Base-by-base conservation (phyloP, 1,140 invertebrate genomes). In the Bombus confusus region DNA sequence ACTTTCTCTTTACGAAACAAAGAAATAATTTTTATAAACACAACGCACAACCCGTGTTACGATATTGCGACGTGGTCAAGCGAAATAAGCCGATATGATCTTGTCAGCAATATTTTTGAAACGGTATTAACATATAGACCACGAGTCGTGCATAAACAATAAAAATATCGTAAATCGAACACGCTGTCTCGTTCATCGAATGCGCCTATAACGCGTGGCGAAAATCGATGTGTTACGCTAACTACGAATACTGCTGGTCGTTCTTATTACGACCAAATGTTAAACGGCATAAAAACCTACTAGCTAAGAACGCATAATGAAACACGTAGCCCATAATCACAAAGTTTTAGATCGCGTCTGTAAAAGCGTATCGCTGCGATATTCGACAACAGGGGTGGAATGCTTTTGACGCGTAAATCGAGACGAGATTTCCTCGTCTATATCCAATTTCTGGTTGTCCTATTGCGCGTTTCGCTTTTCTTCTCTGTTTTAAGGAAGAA, bases 191-290 rank as follows among this genome's bases (percentile, higher is more conserved):
- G 22, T 62, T 41, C 37, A 25, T 57, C 25, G 43, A 43, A 69
- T 28, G 34, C 25, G 25, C 18, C 43, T 47, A 34, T 31, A 3
- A 66, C 25, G 12, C 52, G 9, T 39, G 41, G 3, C 25, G 41
- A 39, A 22, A 39, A 77, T 39, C 25, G 41, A 39, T 31, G 73
- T 28, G 43, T 66, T 77, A 68, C 59, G 10, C 39, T 78, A 71
- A 77, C 74, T 83, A 83, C n/a, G 59, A 83, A 83, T 86, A 86
- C 85, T 83, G 85, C 73, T 57, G 18, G 37, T 81, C 64, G 80
- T 72, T 83, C 66, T 71, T 28, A 12, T 85, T 59, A 25, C 41
- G 34, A 80, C 0, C 47, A 18, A 62, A 74, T 28, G n/a, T 59
- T 72, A 43, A 18, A 66, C 83, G 52, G 12, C 39, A 13, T 59